phyloP scores from a whole-genome alignment of 2,797 vertebrate species.

The Oreochromis grahami region DNA sequence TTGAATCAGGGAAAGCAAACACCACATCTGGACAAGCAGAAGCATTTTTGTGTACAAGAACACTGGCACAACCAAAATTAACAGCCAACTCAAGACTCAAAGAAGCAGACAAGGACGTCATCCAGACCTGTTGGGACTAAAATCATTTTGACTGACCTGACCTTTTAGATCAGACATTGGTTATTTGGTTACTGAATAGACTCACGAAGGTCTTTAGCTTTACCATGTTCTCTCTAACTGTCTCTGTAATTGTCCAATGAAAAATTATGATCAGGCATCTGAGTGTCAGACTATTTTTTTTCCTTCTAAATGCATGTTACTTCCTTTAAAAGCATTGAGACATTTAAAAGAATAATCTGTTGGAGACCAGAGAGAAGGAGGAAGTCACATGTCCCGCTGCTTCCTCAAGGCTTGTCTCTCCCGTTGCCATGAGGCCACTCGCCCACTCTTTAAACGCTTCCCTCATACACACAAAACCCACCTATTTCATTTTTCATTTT shows the following conservation, averaged over 20 bases:
- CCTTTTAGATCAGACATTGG: background rate
- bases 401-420: conserved; percentile 34
- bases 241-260: background rate
- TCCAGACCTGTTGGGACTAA: background rate
- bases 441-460: conserved; percentile 28
- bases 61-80: background rate
- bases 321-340: conserved; percentile 14
- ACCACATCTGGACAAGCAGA: background rate
- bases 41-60: background rate
- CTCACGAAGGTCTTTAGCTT: background rate
- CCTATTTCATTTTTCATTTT: conserved; percentile 61
- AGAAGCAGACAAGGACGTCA: background rate
- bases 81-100: background rate
- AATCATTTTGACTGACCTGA: background rate
- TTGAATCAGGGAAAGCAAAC: background rate
- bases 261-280: background rate
- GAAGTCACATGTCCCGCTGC: conserved; percentile 28
- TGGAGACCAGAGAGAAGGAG: background rate
- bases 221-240: background rate
- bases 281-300: background rate
- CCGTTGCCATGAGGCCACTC: conserved; percentile 26
- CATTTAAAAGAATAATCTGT: conserved; percentile 3
- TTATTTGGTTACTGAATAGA: background rate
- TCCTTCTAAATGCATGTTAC: background rate
- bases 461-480: conserved; percentile 22